phyloP scores from a whole-genome alignment of 2,113 vertebrate genomes.

The Varanus salvator region DNA sequence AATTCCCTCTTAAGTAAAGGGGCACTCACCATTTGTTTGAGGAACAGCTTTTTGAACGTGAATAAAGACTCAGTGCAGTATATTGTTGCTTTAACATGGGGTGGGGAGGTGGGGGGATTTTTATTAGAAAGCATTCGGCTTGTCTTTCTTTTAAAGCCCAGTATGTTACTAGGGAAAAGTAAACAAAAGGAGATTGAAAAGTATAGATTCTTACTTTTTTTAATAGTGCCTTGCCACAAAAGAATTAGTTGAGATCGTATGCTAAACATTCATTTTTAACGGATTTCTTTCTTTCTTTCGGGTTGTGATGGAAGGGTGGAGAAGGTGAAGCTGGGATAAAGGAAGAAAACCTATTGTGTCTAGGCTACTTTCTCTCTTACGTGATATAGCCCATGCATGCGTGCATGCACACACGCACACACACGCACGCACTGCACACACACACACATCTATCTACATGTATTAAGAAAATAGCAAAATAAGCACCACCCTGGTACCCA shows the following conservation, averaged over 20 bases:
- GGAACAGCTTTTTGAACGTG: slow-evolving; percentile 61
- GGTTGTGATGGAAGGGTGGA: background rate
- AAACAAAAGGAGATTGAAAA: slow-evolving; percentile 37
- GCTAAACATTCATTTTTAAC: slow-evolving; percentile 22
- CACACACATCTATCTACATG: background rate
- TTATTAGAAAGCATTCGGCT: slow-evolving; percentile 40
- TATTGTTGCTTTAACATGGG: slow-evolving; percentile 51
- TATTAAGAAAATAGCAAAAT: slow-evolving; percentile 23
- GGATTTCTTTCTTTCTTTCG: slow-evolving; percentile 1
- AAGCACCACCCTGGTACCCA: slow-evolving; percentile 22
- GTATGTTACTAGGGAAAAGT: slow-evolving; percentile 30
- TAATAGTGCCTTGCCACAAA: background rate
- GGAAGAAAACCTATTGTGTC: slow-evolving; percentile 40
- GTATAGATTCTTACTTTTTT: slow-evolving; percentile 37
- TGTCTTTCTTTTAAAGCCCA: slow-evolving; percentile 54
- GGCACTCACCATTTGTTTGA: slow-evolving; percentile 65
- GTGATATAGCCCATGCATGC: background rate
- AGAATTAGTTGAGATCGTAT: slow-evolving; percentile 38
- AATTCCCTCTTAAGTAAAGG: slow-evolving; percentile 84
- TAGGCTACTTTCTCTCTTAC: background rate
- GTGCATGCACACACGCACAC: background rate
- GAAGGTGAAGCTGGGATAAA: slow-evolving; percentile 2
- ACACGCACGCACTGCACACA: background rate
- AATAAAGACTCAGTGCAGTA: slow-evolving; percentile 56
- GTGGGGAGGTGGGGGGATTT: slow-evolving; percentile 21